Percentiles rank a stretch among this genome's conserved stretches.
Conservation (phyloP, 2,888 invertebrate genomes). For the Actias luna region DNA sequence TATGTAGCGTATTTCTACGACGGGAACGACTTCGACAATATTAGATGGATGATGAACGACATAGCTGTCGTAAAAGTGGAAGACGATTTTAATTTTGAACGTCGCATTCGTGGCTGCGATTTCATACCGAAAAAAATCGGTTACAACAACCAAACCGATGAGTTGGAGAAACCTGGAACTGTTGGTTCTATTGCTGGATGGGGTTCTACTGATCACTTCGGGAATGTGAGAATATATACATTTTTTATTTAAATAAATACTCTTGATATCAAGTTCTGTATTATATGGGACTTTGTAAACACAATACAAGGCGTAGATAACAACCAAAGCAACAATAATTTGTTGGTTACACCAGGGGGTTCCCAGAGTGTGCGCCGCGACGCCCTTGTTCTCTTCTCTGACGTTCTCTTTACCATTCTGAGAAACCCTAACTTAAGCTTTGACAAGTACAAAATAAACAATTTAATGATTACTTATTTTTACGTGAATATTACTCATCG, state of each 20-base stretch:
- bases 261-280: background rate
- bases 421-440: too few species aligned
- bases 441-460: too few species aligned
- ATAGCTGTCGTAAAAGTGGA: slow-evolving; percentile 70
- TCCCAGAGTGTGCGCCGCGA: too few species aligned
- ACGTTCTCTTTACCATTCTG: too few species aligned
- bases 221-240: slow-evolving; percentile 44
- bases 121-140: slow-evolving; percentile 55
- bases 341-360: too few species aligned
- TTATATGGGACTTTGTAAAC: too few species aligned
- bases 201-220: slow-evolving; percentile 52
- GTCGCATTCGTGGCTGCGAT: slow-evolving; percentile 60
- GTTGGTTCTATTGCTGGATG: slow-evolving; percentile 60
- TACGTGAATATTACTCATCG: too few species aligned
- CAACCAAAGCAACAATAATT: too few species aligned
- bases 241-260: background rate
- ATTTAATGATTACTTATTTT: too few species aligned
- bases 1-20: slow-evolving; percentile 59
- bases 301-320: too few species aligned
- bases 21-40: slow-evolving; percentile 61
- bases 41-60: slow-evolving; percentile 69
- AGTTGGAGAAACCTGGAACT: slow-evolving; percentile 45
- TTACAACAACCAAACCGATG: slow-evolving; percentile 52
- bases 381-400: too few species aligned
- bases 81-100: slow-evolving; percentile 60